Evolutionary conservation across 2,888 invertebrate genomes (phyloP).

Genomic region (Nomada lathburiana): DNA sequence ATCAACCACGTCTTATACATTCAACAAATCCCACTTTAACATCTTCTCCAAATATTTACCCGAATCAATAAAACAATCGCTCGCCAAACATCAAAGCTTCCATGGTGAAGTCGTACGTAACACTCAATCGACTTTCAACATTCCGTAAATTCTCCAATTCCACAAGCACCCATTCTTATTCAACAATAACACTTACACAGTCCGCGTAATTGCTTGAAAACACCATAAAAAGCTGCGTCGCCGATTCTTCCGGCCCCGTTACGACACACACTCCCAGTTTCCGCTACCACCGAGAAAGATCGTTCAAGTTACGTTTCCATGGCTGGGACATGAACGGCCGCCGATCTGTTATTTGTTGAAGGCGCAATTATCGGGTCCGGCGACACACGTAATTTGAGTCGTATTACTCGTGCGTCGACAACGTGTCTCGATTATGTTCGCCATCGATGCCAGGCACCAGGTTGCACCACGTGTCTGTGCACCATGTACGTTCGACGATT

Average conservation of each 20-base stretch:
- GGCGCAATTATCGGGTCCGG: constrained; percentile 76
- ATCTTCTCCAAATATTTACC: no score
- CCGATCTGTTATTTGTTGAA: constrained; percentile 74
- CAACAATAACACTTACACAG: not conserved
- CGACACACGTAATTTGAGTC: constrained; percentile 76
- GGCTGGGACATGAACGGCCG: constrained; percentile 39
- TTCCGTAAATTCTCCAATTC: no score
- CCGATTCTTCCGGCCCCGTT: constrained; percentile 1
- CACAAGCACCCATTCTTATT: no score
- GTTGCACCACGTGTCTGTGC: constrained; percentile 36
- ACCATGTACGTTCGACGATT: constrained; percentile 21
- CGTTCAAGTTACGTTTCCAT: constrained; percentile 12
- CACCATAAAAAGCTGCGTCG: not conserved
- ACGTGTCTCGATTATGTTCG: constrained; percentile 80
- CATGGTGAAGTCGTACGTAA: no score
- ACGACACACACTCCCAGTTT: not conserved
- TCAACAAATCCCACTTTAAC: no score
- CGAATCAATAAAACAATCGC: no score
- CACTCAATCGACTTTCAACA: no score
- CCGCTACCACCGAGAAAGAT: constrained; percentile 13
- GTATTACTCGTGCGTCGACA: constrained; percentile 74
- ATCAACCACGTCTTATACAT: no score
- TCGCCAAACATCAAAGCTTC: no score
- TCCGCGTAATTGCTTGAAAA: not conserved
- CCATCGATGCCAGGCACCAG: constrained; percentile 30